Evolutionary conservation across 1,140 invertebrate species (phyloP).

Genomic region (Temnothorax curvispinosus): DNA sequence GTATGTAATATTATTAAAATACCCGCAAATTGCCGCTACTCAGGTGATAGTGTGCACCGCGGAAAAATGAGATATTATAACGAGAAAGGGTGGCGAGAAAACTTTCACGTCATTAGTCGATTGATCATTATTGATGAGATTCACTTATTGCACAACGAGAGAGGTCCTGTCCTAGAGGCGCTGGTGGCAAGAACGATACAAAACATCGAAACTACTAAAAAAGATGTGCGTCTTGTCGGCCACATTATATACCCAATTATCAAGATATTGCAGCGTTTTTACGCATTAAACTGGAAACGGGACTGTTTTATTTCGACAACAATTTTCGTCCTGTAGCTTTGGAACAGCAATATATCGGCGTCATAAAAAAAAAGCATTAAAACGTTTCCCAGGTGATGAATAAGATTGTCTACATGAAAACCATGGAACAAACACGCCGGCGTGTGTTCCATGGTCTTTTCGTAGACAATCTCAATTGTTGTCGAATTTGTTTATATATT

Average conservation of each 20-base stretch:
- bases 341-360: conserved; percentile 99
- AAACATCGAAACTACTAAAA: conserved; percentile 97
- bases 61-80: conserved; percentile 99
- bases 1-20: no score
- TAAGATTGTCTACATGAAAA: conserved; percentile 99
- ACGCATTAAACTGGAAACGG: conserved; percentile 94
- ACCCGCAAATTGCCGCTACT: conserved; percentile 95
- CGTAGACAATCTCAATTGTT: no score
- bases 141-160: conserved; percentile 98
- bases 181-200: conserved; percentile 98
- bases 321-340: conserved; percentile 98
- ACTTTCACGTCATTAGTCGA: conserved; percentile 98
- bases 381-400: conserved; percentile 99
- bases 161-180: conserved; percentile 98
- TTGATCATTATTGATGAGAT: conserved; percentile 98
- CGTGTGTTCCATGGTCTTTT: no score
- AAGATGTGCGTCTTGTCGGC: conserved; percentile 98
- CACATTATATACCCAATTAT: conserved; percentile 97
- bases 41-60: conserved; percentile 99
- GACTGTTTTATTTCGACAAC: conserved; percentile 99
- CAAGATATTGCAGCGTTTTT: conserved; percentile 98
- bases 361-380: conserved; percentile 99
- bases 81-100: conserved; percentile 98
- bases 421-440: conserved; percentile 98
- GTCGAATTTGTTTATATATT: no score